Evolutionary conservation across 2,113 vertebrate species (phyloP).

Genomic region (Daphoenositta chrysoptera): DNA sequence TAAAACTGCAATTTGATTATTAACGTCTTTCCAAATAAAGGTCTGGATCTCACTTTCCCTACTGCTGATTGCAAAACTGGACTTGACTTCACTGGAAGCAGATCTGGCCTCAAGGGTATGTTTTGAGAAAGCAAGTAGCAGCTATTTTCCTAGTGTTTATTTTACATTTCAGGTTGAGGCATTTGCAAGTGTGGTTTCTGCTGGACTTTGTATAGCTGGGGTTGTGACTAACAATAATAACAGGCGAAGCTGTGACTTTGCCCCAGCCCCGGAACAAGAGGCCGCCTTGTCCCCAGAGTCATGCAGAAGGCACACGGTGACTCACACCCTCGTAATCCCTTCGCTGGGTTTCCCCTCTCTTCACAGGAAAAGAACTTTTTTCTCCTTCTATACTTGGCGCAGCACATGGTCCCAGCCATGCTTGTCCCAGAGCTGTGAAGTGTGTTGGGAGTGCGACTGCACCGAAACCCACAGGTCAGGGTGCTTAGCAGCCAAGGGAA

Average conservation of each 20-base stretch:
- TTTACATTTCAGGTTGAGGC: constrained; percentile 47
- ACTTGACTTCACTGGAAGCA: not conserved
- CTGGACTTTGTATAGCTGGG: constrained; percentile 22
- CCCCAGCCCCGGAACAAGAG: constrained; percentile 36
- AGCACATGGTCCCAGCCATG: not conserved
- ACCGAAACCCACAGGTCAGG: not conserved
- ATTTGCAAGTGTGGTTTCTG: constrained; percentile 22
- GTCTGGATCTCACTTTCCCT: not conserved
- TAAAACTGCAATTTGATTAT: constrained; percentile 35
- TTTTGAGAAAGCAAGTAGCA: constrained; percentile 31
- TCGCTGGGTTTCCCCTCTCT: constrained; percentile 11
- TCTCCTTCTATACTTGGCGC: fast-evolving
- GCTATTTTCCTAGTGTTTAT: constrained; percentile 32
- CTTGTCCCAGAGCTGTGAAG: not conserved
- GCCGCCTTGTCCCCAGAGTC: constrained; percentile 34
- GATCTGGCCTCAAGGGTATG: not conserved
- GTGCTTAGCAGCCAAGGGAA: not conserved
- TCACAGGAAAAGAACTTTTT: not conserved
- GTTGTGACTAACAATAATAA: constrained; percentile 31
- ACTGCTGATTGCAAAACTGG: not conserved
- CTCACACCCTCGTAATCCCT: constrained; percentile 8
- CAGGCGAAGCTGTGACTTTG: not conserved
- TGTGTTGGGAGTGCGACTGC: fast-evolving
- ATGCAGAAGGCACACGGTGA: constrained; percentile 5
- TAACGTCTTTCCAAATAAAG: constrained; percentile 19